Percentiles rank a stretch among this genome's conserved stretches.
Conservation (phyloP, 2,888 invertebrate genomes). For the Paralinhomoeus sp. region DNA sequence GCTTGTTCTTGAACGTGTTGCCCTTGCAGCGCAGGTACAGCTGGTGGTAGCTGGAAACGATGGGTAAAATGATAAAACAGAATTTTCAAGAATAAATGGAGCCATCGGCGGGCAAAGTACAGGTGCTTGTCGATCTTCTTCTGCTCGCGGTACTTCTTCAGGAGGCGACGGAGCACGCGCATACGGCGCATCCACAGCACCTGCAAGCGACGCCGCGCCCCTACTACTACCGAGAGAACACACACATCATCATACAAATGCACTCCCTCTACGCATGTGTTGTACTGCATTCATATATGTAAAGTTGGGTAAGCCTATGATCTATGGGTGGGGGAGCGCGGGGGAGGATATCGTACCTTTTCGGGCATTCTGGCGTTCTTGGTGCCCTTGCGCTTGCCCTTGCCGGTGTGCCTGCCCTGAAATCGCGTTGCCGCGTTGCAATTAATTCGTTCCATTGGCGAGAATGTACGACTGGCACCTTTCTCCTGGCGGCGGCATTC, state of each 20-base stretch:
- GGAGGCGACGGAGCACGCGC: constrained; percentile 73
- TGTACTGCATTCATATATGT: too few species aligned
- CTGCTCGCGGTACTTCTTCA: constrained; percentile 80
- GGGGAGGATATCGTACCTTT: constrained; percentile 41
- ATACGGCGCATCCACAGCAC: constrained; percentile 66
- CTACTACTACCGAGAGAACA: too few species aligned
- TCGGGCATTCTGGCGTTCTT: constrained; percentile 97
- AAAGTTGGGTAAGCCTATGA: too few species aligned
- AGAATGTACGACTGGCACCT: constrained; percentile 27
- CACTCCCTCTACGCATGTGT: too few species aligned
- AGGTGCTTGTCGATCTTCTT: constrained; percentile 97
- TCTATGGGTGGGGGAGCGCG: too few species aligned
- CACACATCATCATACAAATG: too few species aligned
- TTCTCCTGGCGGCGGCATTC: constrained; percentile 86
- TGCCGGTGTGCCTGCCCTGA: constrained; percentile 89
- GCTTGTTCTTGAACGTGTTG: constrained; percentile 55
- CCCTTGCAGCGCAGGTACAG: constrained; percentile 98
- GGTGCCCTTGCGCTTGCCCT: constrained; percentile 97
- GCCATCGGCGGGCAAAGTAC: constrained; percentile 46
- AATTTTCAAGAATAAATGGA: too few species aligned
- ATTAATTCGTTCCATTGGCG: too few species aligned
- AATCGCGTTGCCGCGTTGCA: too few species aligned
- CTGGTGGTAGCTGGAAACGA: constrained; percentile 54
- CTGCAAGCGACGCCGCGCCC: too few species aligned
- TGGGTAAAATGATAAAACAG: too few species aligned